These are phyloP conservation scores for Hafferia zeledoni DNA, from an alignment of 2,797 vertebrate species.

Conservation along the genomic window DNA sequence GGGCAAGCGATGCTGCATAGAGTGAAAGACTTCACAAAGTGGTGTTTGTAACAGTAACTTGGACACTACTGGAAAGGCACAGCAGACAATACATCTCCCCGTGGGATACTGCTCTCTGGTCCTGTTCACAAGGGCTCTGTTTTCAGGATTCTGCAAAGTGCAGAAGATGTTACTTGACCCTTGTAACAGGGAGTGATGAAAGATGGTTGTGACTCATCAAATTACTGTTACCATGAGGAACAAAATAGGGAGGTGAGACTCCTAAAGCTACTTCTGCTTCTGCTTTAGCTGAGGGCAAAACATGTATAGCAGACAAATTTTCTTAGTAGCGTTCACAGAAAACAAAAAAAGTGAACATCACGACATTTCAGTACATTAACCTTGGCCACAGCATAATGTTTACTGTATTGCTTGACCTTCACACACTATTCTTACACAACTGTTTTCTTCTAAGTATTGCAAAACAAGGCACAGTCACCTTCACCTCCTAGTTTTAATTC, in stretches of 20 bases:
- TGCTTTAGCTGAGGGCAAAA: not conserved
- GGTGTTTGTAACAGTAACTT: not conserved
- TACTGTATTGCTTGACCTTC: not conserved
- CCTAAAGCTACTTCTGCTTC: not conserved
- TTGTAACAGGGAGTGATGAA: not conserved
- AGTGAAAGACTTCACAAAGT: not conserved
- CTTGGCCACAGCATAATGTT: not conserved
- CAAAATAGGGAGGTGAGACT: not conserved
- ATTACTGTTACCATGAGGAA: not conserved
- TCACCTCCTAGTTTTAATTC: slow-evolving; percentile 30
- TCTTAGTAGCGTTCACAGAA: not conserved
- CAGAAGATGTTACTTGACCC: not conserved
- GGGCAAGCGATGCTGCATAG: not conserved
- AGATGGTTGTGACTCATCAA: not conserved
- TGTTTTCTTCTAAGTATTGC: slow-evolving; percentile 27
- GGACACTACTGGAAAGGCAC: not conserved
- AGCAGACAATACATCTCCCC: rapidly evolving
- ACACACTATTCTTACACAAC: not conserved
- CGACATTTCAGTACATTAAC: slow-evolving; percentile 6
- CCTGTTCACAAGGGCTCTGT: not conserved
- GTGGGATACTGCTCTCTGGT: not conserved
- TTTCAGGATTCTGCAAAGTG: not conserved
- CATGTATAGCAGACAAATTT: not conserved
- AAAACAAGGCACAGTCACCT: not conserved
- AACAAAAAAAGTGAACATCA: not conserved